Evolutionary conservation across 2,113 vertebrate genomes (phyloP), one percentile per base, ranked within the genome.

Genomic region (Bucco capensis): DNA sequence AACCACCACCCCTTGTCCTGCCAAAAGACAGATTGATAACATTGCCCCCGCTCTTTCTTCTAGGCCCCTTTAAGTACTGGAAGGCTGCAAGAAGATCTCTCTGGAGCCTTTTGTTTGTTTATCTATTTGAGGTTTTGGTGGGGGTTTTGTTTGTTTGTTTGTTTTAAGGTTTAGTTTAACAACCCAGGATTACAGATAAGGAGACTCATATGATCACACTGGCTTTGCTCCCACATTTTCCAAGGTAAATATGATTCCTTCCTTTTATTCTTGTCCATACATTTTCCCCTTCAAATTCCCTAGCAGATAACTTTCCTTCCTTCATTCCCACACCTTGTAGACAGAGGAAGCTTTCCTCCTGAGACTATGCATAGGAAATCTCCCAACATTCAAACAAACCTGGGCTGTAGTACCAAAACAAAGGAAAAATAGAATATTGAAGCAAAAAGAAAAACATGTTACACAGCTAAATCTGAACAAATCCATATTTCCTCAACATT

Each of bases 321-420:
- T 75, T 69, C 58, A 8, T 70, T 54, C 19, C 9, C 60, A 79
- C 16, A 22, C 40, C 14, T 31, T 31, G 33, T 21, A 35, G 7
- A 49, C 2, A 46, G 30, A 61, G 15, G 8, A 11, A 37, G 17
- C 38, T 88, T 67, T 58, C n/a, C 64, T 37, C 11, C 42, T 0
- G 0, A 49, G 35, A 12, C 19, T 5, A 1, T 1, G 14, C 27
- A 33, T 2, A 30, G 14, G 31, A 81, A 15, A 37, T 61, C 19
- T 31, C 57, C 31, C 37, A 37, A 17, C 6, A 5, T 47, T 53
- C 46, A 16, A 53, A n/a, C 7, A 33, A 51, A 49, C 0, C 0
- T 5, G 7, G 15, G 22, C 42, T 76, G 66, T 19, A 27, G n/a
- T 6, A 40, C 19, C 47, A 33, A 56, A 61, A 67, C 21, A 37